phyloP scores from a whole-genome alignment of 2,888 invertebrate species.

The Hydropsyche betteni region DNA sequence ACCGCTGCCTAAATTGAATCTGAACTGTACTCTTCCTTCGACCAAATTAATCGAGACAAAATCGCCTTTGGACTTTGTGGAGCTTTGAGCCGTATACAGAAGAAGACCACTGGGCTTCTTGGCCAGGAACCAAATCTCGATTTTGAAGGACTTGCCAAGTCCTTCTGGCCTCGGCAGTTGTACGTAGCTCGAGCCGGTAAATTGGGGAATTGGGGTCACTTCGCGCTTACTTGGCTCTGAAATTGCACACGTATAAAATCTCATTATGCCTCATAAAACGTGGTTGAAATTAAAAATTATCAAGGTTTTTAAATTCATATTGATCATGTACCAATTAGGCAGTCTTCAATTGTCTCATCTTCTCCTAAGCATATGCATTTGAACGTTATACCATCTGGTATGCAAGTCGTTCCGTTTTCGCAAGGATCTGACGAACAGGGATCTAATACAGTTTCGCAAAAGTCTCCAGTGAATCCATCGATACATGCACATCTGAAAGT shows the following conservation, averaged over 20 bases:
- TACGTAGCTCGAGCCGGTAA: constrained; percentile 80
- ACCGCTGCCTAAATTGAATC: constrained; percentile 91
- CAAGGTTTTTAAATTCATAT: not conserved
- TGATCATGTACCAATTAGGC: constrained; percentile 40
- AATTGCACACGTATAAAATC: constrained; percentile 33
- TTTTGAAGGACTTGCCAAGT: constrained; percentile 76
- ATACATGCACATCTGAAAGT: constrained; percentile 66
- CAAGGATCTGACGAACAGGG: constrained; percentile 84
- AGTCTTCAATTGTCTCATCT: constrained; percentile 44
- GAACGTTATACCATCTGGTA: constrained; percentile 53
- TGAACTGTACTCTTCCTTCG: constrained; percentile 83
- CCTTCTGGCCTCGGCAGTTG: constrained; percentile 79
- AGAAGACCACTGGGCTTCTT: constrained; percentile 80
- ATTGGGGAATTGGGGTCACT: constrained; percentile 71
- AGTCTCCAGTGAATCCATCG: constrained; percentile 73
- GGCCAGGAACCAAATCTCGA: constrained; percentile 87
- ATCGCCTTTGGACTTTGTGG: constrained; percentile 81
- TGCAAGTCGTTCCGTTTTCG: constrained; percentile 73
- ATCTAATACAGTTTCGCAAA: constrained; percentile 78
- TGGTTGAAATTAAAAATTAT: not conserved
- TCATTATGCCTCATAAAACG: constrained; percentile 1
- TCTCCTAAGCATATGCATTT: constrained; percentile 45
- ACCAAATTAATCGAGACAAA: constrained; percentile 85
- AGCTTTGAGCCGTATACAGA: constrained; percentile 84
- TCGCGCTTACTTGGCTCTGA: constrained; percentile 43